A percentile compares a stretch with the other conserved stretches of the same genome.
These are phyloP conservation scores for Haemorhous mexicanus DNA, from an alignment of 2,113 vertebrate species.

Conservation along the genomic window DNA sequence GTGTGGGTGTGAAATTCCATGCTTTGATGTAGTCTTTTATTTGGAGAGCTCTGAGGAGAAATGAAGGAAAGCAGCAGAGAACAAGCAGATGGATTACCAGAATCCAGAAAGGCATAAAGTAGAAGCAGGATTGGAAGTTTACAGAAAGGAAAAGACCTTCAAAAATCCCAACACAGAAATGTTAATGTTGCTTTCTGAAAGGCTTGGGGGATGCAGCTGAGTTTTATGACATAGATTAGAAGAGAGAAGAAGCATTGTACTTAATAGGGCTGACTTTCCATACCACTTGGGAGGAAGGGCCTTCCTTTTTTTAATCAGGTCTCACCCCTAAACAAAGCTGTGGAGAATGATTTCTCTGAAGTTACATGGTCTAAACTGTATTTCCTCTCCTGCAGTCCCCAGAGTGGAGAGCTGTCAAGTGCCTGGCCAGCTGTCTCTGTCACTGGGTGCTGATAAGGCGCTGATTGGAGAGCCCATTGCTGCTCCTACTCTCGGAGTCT, in stretches of 20 bases:
- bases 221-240: neutral
- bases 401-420: neutral
- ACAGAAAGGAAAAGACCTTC: neutral
- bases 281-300: neutral
- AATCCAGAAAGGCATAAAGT: neutral
- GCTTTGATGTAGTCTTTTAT: neutral
- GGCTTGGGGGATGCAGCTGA: neutral
- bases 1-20: neutral
- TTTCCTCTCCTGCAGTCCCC: neutral
- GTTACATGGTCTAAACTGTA: neutral
- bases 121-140: neutral
- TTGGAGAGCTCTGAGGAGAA: neutral
- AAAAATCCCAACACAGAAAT: fast-evolving
- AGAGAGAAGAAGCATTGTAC: neutral
- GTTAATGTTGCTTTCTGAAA: neutral
- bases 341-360: neutral
- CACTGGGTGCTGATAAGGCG: neutral
- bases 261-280: neutral
- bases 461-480: neutral
- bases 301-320: neutral
- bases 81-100: neutral
- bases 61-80: neutral
- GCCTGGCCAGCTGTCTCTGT: neutral
- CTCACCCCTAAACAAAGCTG: neutral
- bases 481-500: neutral